A percentile compares a stretch with the other conserved stretches of the same genome.
Conservation (phyloP, 2,888 invertebrate species). For the Lasiommata megera region DNA sequence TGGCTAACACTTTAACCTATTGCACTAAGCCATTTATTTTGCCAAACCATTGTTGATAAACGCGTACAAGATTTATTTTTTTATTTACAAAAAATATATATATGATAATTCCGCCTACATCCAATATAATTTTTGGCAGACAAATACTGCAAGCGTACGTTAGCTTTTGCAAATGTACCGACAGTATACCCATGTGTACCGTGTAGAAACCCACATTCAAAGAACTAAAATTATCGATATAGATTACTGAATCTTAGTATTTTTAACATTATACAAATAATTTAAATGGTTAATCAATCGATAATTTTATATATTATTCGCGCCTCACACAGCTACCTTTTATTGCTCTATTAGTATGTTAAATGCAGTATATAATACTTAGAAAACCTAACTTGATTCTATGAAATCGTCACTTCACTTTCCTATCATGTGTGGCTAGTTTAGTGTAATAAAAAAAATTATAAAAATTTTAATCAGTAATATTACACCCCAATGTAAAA, state of each 20-base stretch:
- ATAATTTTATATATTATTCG: conserved; percentile 30
- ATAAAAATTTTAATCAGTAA: neutral
- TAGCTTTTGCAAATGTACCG: conserved; percentile 31
- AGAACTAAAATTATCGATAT: conserved; percentile 33
- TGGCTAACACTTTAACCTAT: conserved; percentile 68
- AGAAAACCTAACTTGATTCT: neutral
- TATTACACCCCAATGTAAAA: neutral
- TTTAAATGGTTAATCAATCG: conserved; percentile 14
- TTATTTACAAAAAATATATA: conserved; percentile 15
- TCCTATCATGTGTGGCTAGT: neutral
- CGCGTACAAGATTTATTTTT: conserved; percentile 13
- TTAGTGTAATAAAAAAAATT: neutral
- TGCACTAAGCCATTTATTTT: conserved; percentile 63
- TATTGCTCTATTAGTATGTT: conserved; percentile 21
- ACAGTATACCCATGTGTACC: conserved; percentile 5
- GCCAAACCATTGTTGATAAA: conserved; percentile 42
- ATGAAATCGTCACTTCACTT: neutral
- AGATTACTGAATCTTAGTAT: neutral
- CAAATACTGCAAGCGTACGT: conserved; percentile 22
- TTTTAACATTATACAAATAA: neutral
- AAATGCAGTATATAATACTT: conserved; percentile 14
- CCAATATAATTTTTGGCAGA: conserved; percentile 12
- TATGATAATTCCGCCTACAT: conserved; percentile 21
- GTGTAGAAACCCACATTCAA: conserved; percentile 21
- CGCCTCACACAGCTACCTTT: conserved; percentile 16